Evolutionary conservation across 2,888 invertebrate species (phyloP), one percentile per base, ranked within the genome.

Genomic region (Drosophila paramelanica): DNA sequence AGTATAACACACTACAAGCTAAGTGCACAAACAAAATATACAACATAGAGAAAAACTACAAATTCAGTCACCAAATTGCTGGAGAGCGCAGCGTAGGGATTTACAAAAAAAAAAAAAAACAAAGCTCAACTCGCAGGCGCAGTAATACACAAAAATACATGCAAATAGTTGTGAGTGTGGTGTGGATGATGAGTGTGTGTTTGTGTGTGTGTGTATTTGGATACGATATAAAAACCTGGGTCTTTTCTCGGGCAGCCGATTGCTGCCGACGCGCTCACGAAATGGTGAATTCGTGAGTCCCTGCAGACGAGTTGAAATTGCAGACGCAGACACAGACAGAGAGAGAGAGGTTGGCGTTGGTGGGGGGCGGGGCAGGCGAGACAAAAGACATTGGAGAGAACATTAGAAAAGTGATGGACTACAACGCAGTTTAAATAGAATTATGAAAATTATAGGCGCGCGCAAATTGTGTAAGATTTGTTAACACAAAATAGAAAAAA

Each of bases 261-360:
- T 97, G 93, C 97, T 97, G 92, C 97, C 97, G 79, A 97, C 94
- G 75, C 97, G 95, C 93, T 97, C 98, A 91, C 97, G 94, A 94
- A 97, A 97, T 88, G 97, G 97, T 84, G 97, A 97, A 93, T 95
- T 96, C 85, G 93, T 93, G 79, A 93, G 93, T 86, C 94, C 94
- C 93, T 93, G 90, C 73, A 79, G 77, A 74, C 59, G 51, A 20
- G 47, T 52, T 53, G 59, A 43, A 58, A 58, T 61, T 66, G 41
- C 59, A 60, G 42, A 42, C 51, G 49, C 57, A 57, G 50, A 61
- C 33, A 47, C 57, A 58, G 45, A 58, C 41, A 58, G 31, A 58
- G 14, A 17, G 14, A 17, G 17, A 55, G 14, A 55, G 50, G 33
- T 56, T 45, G 72, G 49, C 67, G 55, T 67, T 61, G 25, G 13